phyloP scores from a whole-genome alignment of 2,797 vertebrate genomes.

The Myotis pilosus region DNA sequence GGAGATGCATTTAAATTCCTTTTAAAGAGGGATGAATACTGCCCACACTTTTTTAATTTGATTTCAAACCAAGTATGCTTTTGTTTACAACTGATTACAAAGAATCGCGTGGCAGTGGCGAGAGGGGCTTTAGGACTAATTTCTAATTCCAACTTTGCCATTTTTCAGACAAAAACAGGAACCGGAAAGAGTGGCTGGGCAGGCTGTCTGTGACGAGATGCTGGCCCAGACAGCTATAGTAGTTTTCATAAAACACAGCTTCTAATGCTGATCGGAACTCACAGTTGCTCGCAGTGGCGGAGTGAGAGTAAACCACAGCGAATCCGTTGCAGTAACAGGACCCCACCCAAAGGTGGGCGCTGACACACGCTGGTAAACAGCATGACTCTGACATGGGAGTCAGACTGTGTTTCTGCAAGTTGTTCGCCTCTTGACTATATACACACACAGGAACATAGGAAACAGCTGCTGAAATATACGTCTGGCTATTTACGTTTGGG shows the following conservation, averaged over 20 bases:
- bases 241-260: conserved; percentile 42
- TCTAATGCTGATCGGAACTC: neutral
- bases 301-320: conserved; percentile 60
- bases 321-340: conserved; percentile 41
- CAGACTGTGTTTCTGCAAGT: neutral
- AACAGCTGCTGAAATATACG: neutral
- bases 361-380: neutral
- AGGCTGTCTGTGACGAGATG: conserved; percentile 66
- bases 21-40: neutral
- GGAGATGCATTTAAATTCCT: neutral
- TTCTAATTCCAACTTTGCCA: conserved; percentile 61
- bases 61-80: neutral
- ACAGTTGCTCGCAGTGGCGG: conserved; percentile 32
- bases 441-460: neutral
- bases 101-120: neutral
- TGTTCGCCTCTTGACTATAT: neutral
- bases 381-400: neutral
- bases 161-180: conserved; percentile 79
- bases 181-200: conserved; percentile 75
- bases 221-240: conserved; percentile 43
- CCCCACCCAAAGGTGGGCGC: conserved; percentile 56
- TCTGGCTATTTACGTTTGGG: neutral
- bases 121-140: neutral
- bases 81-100: neutral
- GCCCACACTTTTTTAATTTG: neutral